Percentiles rank a stretch among this genome's conserved stretches.
phyloP scores from a whole-genome alignment of 2,113 vertebrate genomes.

The Aptenodytes forsteri region DNA sequence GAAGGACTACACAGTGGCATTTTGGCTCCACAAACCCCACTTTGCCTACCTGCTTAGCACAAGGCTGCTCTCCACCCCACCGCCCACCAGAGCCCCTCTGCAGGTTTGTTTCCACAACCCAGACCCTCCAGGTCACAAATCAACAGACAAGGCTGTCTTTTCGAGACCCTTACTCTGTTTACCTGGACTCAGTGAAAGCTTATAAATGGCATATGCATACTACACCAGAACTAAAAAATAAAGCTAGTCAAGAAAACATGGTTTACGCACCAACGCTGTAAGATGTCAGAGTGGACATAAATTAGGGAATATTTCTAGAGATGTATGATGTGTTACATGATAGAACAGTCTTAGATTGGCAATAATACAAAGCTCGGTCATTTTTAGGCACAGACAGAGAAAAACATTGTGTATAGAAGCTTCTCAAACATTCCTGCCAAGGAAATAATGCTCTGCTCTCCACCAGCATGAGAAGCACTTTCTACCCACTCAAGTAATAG shows the following conservation, averaged over 20 bases:
- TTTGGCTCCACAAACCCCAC: background rate
- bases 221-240: background rate
- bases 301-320: background rate
- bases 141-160: background rate
- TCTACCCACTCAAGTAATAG: background rate
- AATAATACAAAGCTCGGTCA: background rate
- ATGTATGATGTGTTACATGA: background rate
- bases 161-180: background rate
- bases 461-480: background rate
- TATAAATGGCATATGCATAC: background rate
- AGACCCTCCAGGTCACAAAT: background rate
- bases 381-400: background rate
- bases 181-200: background rate
- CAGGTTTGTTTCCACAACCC: background rate
- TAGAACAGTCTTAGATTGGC: background rate
- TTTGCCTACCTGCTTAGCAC: background rate
- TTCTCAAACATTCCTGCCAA: background rate
- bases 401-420: background rate
- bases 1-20: background rate
- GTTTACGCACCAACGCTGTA: background rate
- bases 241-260: background rate
- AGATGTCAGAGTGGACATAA: background rate
- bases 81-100: background rate
- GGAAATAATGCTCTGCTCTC: background rate
- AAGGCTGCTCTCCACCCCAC: background rate